These are phyloP conservation scores for Coluber constrictor DNA, from an alignment of 2,797 vertebrate genomes.

Conservation along the genomic window DNA sequence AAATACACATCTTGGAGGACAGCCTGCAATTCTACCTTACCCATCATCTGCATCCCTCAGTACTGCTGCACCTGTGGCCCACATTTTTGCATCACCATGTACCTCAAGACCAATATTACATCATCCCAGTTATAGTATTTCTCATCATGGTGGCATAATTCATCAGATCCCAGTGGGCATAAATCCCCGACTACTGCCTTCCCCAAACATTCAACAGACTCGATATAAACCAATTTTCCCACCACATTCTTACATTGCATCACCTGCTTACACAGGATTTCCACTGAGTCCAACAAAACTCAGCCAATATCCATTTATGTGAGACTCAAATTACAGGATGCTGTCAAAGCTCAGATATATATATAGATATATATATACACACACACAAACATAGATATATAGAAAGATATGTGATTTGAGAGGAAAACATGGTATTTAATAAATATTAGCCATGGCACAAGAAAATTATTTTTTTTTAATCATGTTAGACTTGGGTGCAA, in stretches of 20 bases:
- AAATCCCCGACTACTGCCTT: constrained; percentile 90
- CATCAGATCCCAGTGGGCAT: constrained; percentile 96
- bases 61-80: constrained; percentile 86
- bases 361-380: background rate
- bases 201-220: constrained; percentile 91
- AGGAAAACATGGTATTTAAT: constrained; percentile 83
- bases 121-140: constrained; percentile 82
- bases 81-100: constrained; percentile 92
- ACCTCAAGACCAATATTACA: constrained; percentile 86
- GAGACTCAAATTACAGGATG: constrained; percentile 65
- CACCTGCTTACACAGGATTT: constrained; percentile 91
- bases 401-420: constrained; percentile 55
- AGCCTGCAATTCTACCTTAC: constrained; percentile 86
- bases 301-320: constrained; percentile 97
- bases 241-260: constrained; percentile 91
- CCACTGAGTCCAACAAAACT: constrained; percentile 96
- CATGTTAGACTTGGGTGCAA: constrained; percentile 93
- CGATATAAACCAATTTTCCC: constrained; percentile 93
- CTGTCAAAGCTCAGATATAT: constrained; percentile 65
- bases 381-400: constrained; percentile 13
- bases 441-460: constrained; percentile 94
- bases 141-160: constrained; percentile 84
- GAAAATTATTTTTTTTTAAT: constrained; percentile 93
- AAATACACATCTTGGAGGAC: constrained; percentile 78
- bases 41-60: constrained; percentile 83